Evolutionary conservation across 2,113 vertebrate genomes (phyloP).

Genomic region (Podarcis raffonei): DNA sequence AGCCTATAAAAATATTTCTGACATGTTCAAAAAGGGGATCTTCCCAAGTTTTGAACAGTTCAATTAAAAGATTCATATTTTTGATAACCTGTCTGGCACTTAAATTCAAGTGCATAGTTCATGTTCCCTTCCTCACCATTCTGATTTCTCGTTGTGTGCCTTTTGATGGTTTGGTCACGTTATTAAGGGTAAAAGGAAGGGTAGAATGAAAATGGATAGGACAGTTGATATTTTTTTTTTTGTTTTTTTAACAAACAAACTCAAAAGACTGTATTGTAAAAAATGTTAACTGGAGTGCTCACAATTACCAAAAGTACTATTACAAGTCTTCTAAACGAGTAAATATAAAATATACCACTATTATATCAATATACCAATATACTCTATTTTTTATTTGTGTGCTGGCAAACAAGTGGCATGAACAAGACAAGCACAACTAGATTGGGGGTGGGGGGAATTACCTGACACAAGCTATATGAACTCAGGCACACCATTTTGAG

Average conservation of each 20-base stretch:
- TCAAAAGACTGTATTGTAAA: not conserved
- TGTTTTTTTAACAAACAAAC: too few species aligned
- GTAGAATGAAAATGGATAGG: not conserved
- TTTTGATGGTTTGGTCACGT: not conserved
- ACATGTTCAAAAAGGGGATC: not conserved
- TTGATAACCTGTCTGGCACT: not conserved
- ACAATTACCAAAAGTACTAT: not conserved
- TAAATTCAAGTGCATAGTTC: not conserved
- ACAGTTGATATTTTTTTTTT: too few species aligned
- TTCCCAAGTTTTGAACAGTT: not conserved
- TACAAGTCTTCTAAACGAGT: not conserved
- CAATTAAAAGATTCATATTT: not conserved
- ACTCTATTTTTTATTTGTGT: constrained; percentile 3
- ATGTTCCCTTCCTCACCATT: not conserved
- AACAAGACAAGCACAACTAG: not conserved
- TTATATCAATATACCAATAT: too few species aligned
- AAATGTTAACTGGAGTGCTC: not conserved
- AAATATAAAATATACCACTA: not conserved
- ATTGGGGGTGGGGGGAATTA: not conserved
- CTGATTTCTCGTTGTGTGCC: not conserved
- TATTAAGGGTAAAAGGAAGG: too few species aligned
- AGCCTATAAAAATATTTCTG: not conserved
- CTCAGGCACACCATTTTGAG: not conserved
- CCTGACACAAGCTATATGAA: not conserved
- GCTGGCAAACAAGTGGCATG: not conserved